Base-by-base conservation (phyloP, 2,797 vertebrate genomes). In the Novumbra hubbsi region DNA sequence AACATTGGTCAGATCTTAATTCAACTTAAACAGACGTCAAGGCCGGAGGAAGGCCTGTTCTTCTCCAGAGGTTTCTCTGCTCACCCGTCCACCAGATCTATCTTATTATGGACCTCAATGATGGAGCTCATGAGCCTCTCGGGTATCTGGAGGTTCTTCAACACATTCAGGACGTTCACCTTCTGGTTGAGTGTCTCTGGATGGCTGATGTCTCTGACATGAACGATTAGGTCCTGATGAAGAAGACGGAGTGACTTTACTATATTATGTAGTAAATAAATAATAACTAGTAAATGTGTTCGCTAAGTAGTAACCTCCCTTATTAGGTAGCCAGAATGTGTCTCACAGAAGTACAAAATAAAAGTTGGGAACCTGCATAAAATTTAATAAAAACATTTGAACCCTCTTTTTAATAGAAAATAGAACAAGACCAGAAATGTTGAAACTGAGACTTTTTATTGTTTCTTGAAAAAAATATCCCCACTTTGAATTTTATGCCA, bases 31-130 rank as follows among this genome's bases (percentile, higher is more conserved):
- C 52, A 57, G 52, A 2, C 52, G 6, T 55, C 2, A 57, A 12
- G 41, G 41, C 41, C 9, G 41, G 41, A 45, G 41, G 41, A 45
- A 45, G 41, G 6, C 41, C 41, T 45, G 52, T 57, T 57, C 52
- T 21, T 21, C 50, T 7, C 52, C 52, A 19, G 21, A 70, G n/a
- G 41, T 27, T 48, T 38, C 28, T 64, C 24, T 45, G 27, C 87
- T 95, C 91, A 98, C 97, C 90, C 83, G 45, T 94, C 88, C 34
- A 95, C 7, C 6, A 96, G 95, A 90, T 98, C 97, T 1, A 92
- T 94, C 91, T 98, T 98, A 83, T 98, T 99, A 86, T 98, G 96
- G 82, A 98, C 96, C 85, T 99, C 97, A 64, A 98, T 74, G 77
- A 98, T 88, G 5, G 94, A 93, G 83, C 84, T 93, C 80, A 97